Evolutionary conservation across 2,888 invertebrate species (phyloP), one percentile per base, ranked within the genome.

Genomic region (Cyrtodaria siliqua): DNA sequence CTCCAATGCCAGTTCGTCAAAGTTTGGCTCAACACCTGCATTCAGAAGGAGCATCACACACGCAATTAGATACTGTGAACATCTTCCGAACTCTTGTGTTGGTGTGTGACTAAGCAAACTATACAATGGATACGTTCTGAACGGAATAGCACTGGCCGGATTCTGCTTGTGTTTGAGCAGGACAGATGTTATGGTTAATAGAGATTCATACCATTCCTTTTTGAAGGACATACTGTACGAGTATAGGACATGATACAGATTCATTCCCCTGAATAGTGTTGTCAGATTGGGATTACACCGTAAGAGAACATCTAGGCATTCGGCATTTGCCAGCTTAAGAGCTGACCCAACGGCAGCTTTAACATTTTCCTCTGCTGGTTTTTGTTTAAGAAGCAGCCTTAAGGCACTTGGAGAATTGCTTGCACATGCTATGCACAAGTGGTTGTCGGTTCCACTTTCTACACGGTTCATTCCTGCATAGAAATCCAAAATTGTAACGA

Each of bases 211-310:
- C 79, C 89, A 83, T 12, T 79, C 76, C 24, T 76, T 74, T 33
- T 87, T 81, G 50, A 85, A 84, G 4, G 86, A 86, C 20, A 86
- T 74, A 29, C 88, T 87, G 72, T 90, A 91, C 1, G 89, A 86
- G 73, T 84, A 91, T 16, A 91, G 66, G 8, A 91, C 87, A 70
- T 91, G 91, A 68, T 85, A 91, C 6, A 90, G 78, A 68, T 91
- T 91, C 87, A 90, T 87, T 2, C 89, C 88, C 53, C 86, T 83
- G 47, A 90, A 87, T 20, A 88, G 74, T 20, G 75, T 56, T 4
- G 79, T 79, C 2, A 83, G 38, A 20, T 86, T 81, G 8, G 86
- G 71, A 18, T 78, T 79, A n/a, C 82, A 69, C 4, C 85, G 63
- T 20, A 91, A 72, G 9, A 91, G 68, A 33, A 87, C 77, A 57